Percentiles rank a stretch among this genome's conserved stretches.
Evolutionary conservation across 1,140 invertebrate genomes (phyloP).

Genomic region (Apocrypta bakeri): DNA sequence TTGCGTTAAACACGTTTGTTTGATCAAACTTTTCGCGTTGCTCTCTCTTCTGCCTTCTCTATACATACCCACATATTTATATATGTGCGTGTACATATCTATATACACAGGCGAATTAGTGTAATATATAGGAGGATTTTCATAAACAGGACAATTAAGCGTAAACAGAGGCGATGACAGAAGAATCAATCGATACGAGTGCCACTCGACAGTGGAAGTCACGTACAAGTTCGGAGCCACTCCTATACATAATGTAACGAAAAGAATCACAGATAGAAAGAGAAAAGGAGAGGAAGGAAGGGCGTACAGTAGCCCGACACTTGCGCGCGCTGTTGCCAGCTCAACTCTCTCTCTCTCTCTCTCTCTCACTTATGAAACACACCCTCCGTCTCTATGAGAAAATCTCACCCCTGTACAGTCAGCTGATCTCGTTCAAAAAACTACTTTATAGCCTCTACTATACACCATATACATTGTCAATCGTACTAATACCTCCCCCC

Average conservation of each 20-base stretch:
- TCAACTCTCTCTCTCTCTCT: conserved; percentile 44
- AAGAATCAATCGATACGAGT: background rate
- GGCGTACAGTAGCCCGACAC: conserved; percentile 62
- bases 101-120: too few species aligned
- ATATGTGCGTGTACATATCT: too few species aligned
- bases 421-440: background rate
- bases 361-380: conserved; percentile 59
- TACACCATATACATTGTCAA: too few species aligned
- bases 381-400: conserved; percentile 53
- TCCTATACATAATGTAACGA: background rate
- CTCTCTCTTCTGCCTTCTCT: background rate
- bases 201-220: background rate
- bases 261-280: background rate
- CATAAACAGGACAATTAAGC: background rate
- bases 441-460: too few species aligned
- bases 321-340: conserved; percentile 64
- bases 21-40: background rate
- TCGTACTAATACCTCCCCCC: too few species aligned
- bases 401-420: conserved; percentile 18
- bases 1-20: background rate
- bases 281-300: conserved; percentile 26
- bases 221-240: background rate
- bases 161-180: background rate
- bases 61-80: background rate
- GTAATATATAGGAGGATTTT: background rate